These are phyloP conservation scores for Periparus ater DNA, from an alignment of 2,797 vertebrate genomes.

Conservation along the genomic window DNA sequence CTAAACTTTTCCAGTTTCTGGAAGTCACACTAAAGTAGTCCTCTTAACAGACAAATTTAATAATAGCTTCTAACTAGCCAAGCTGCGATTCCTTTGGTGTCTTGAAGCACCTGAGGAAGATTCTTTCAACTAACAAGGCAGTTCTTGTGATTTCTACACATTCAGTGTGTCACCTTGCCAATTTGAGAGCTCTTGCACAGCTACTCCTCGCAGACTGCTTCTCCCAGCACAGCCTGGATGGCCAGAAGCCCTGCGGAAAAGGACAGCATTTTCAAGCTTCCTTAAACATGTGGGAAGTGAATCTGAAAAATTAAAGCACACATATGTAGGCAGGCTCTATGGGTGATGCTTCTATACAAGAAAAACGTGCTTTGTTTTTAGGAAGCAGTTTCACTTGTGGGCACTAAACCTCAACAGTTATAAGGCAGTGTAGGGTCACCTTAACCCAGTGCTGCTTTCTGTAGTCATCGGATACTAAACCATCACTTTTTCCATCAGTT, in stretches of 20 bases:
- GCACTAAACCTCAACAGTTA: not conserved
- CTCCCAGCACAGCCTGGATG: not conserved
- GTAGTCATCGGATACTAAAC: not conserved
- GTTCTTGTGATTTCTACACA: not conserved
- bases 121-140: not conserved
- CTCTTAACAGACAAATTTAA: not conserved
- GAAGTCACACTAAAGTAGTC: not conserved
- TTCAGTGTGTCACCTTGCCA: not conserved
- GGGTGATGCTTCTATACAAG: not conserved
- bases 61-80: not conserved
- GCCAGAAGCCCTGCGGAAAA: not conserved
- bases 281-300: not conserved
- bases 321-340: not conserved
- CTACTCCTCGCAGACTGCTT: not conserved
- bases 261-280: not conserved
- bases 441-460: not conserved
- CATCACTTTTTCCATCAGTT: not conserved
- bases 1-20: not conserved
- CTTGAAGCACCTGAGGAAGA: not conserved
- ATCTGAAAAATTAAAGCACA: not conserved
- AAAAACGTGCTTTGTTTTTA: not conserved
- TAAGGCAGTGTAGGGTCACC: not conserved
- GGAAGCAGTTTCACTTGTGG: not conserved
- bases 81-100: not conserved
- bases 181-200: accelerated